Percentiles rank a stretch among this genome's conserved stretches.
These are phyloP conservation scores for Ara ararauna DNA, from an alignment of 2,797 vertebrate genomes.

Conservation along the genomic window DNA sequence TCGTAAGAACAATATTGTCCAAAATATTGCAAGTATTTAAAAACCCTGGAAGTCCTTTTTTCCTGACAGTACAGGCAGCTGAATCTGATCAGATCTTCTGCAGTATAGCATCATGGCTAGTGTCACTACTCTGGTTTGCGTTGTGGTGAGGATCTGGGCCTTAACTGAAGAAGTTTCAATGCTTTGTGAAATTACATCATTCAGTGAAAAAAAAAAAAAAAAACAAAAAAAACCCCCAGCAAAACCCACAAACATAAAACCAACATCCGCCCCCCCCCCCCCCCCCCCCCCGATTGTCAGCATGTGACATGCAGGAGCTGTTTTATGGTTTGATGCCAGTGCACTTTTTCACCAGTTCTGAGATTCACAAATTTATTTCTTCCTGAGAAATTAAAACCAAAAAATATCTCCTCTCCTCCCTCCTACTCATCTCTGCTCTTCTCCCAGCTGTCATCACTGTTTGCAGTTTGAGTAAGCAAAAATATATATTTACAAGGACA, in stretches of 20 bases:
- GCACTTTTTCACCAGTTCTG: background rate
- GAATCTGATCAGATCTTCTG: background rate
- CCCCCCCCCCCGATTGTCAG: background rate
- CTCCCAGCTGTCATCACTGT: constrained; percentile 20
- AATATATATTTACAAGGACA: constrained; percentile 30
- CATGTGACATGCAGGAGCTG: background rate
- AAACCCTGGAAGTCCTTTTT: background rate
- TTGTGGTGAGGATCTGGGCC: background rate
- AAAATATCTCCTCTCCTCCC: background rate
- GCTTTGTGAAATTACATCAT: background rate
- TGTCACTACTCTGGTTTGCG: background rate
- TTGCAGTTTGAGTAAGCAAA: constrained; percentile 32
- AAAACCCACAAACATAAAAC: background rate
- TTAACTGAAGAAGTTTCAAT: background rate
- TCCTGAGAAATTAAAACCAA: background rate
- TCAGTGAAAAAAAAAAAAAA: background rate
- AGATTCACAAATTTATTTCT: background rate
- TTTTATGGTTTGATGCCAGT: constrained; percentile 1
- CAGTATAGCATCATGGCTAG: background rate
- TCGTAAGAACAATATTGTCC: background rate
- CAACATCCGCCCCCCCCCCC: too few relatives aligned
- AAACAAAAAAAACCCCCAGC: background rate
- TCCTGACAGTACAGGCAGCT: background rate
- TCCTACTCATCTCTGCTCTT: background rate
- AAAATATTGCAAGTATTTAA: background rate